Base-by-base conservation (phyloP, 2,113 vertebrate genomes). In the Nycticryphes semicollaris region DNA sequence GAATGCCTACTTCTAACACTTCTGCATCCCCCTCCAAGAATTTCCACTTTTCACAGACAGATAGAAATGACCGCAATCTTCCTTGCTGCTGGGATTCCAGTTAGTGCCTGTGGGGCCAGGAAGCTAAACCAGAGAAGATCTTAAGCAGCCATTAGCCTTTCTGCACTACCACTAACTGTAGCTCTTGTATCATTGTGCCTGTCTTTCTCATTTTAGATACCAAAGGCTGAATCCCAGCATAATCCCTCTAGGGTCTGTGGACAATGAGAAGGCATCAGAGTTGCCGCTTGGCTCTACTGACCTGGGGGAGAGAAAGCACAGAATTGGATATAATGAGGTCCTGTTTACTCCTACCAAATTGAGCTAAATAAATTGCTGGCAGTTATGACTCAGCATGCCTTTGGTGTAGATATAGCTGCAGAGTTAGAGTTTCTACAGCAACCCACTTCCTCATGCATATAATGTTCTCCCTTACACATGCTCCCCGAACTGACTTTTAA, bases 401-500 rank as follows among this genome's bases (percentile, higher is more conserved):
- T 92, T 41, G 66, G 95, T 92, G 86, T 33, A 74, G 82, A 88
- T 33, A 28, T 16, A 90, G 86, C 88, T 90, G 92, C 66, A 64
- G 88, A 95, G 73, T 81, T 51, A 56, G 91, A 92, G 96, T 96
- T 96, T 95, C 96, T 96, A 96, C 96, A 96, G 95, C 95, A 96
- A 96, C 94, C 84, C 81, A 60, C 50, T 95, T 92, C 91, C 70
- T 89, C 73, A n/a, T 75, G 92, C 86, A 94, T 72, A 54, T 17
- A 43, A 91, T 80, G 69, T 50, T 92, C 92, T 84, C 88, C 48
- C 62, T 84, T 60, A 94, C 62, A 90, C 74, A 57, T 7, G 7
- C 54, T 94, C 91, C 87, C 67, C 3, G 73, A 78, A 43, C 77
- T 70, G 91, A 82, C 89, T 95, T 94, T 76, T 93, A 96, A 92